Evolutionary conservation across 1,140 invertebrate genomes (phyloP).

Genomic region (Dolichoris vasculosae): DNA sequence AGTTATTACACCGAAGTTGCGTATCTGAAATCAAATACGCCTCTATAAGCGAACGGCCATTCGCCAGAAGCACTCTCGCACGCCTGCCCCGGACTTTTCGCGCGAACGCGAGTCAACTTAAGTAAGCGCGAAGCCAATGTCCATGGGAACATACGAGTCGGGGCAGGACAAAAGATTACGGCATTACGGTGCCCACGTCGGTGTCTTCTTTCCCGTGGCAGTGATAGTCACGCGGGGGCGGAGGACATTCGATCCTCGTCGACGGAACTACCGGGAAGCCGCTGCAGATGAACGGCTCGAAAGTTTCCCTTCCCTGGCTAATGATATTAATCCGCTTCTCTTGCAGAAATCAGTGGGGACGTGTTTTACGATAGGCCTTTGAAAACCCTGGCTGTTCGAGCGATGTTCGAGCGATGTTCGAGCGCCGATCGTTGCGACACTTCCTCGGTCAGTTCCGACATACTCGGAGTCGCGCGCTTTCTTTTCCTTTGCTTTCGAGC

Average conservation of each 20-base stretch:
- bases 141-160: not conserved
- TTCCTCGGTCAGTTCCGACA: conserved; percentile 12
- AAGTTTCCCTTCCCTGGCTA: not conserved
- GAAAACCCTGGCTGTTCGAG: not conserved
- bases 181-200: not conserved
- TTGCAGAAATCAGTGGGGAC: not conserved
- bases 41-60: not conserved
- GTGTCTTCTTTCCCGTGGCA: conserved; percentile 10
- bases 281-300: not conserved
- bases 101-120: not conserved
- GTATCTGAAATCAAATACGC: not conserved
- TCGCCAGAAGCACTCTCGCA: not conserved
- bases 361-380: not conserved
- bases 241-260: not conserved
- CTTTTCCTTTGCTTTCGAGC: not conserved
- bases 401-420: no score
- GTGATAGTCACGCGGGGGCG: not conserved
- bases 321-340: conserved; percentile 23
- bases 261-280: no score
- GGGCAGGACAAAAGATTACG: not conserved
- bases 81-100: not conserved
- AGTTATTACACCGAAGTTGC: not conserved
- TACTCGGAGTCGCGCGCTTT: not conserved
- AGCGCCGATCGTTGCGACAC: not conserved
- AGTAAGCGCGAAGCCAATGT: not conserved